Evolutionary conservation across 1,140 invertebrate genomes (phyloP).

Genomic region (Oedothorax gibbosus): DNA sequence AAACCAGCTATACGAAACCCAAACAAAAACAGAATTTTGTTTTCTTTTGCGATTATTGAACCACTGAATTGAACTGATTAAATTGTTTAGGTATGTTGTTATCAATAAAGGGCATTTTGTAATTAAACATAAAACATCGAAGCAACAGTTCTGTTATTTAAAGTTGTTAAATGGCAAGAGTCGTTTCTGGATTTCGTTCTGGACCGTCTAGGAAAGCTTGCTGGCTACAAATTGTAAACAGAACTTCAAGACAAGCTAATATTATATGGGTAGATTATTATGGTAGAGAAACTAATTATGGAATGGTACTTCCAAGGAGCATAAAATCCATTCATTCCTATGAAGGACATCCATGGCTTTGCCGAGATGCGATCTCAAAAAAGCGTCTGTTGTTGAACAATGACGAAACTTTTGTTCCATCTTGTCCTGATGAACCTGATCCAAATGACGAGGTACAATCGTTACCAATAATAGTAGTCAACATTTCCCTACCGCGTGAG

Average conservation of each 20-base stretch:
- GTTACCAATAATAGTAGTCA: neutral
- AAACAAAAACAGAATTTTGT: no score
- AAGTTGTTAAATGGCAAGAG: slow-evolving; percentile 8
- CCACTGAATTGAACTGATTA: no score
- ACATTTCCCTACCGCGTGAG: slow-evolving; percentile 8
- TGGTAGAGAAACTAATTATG: slow-evolving; percentile 7
- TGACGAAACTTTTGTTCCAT: slow-evolving; percentile 3
- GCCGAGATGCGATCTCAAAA: slow-evolving; percentile 4
- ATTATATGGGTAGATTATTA: slow-evolving; percentile 41
- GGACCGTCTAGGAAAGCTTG: slow-evolving; percentile 14
- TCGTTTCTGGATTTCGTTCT: slow-evolving; percentile 22
- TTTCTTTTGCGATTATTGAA: no score
- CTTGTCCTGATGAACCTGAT: neutral
- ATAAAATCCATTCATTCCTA: neutral
- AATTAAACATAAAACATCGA: no score
- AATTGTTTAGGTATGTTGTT: no score
- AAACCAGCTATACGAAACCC: no score
- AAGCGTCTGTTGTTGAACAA: slow-evolving; percentile 21
- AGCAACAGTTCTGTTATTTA: neutral
- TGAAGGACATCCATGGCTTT: slow-evolving; percentile 43
- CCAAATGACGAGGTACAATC: neutral
- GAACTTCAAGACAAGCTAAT: neutral
- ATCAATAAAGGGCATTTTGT: no score
- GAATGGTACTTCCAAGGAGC: neutral
- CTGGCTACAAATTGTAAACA: neutral